A percentile compares a stretch with the other conserved stretches of the same genome.
Evolutionary conservation across 1,140 invertebrate species (phyloP).

Genomic region (Eulimnadia texana): DNA sequence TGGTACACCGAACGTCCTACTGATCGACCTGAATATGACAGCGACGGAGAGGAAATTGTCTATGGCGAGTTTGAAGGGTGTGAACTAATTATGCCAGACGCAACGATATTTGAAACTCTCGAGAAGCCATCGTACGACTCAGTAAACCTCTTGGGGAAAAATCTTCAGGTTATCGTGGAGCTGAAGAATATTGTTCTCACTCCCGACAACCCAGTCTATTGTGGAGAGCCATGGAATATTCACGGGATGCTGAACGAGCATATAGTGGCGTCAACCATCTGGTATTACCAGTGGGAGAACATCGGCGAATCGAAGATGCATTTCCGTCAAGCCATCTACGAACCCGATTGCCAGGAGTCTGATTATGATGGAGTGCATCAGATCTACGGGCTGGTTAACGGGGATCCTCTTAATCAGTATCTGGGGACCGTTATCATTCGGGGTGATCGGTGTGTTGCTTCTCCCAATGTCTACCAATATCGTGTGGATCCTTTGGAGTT

Average conservation of each 20-base stretch:
- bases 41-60: slow-evolving; percentile 5
- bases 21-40: not conserved
- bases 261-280: slow-evolving; percentile 16
- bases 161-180: slow-evolving; percentile 15
- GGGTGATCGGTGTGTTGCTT: slow-evolving; percentile 6
- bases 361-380: not conserved
- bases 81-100: not conserved
- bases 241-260: slow-evolving; percentile 16
- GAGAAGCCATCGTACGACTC: not conserved
- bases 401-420: not conserved
- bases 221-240: slow-evolving; percentile 12
- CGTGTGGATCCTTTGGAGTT: slow-evolving; percentile 6
- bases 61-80: not conserved
- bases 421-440: slow-evolving; percentile 1
- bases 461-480: slow-evolving; percentile 15
- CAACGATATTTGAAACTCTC: not conserved
- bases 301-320: slow-evolving; percentile 10
- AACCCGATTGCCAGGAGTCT: not conserved
- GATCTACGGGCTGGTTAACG: not conserved
- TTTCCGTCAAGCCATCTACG: slow-evolving; percentile 6
- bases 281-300: slow-evolving; percentile 14
- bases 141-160: slow-evolving; percentile 5
- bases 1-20: not conserved
- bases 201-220: slow-evolving; percentile 9
- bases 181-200: slow-evolving; percentile 10